Conservation (phyloP, 2,888 invertebrate genomes). For the Adela reaumurella region DNA sequence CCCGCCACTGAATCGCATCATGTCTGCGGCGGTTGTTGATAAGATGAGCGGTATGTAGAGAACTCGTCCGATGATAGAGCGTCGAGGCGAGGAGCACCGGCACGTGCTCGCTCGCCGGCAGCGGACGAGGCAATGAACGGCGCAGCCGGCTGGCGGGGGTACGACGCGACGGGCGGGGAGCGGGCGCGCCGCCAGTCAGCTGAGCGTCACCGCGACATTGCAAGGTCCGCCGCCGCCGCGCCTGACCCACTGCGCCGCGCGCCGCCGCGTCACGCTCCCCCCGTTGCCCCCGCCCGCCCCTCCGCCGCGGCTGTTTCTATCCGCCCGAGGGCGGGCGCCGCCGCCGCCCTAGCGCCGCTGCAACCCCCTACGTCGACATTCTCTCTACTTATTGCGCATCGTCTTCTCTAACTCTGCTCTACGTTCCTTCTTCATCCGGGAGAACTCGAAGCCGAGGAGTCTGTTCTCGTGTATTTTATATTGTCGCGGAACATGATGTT, state of each 20-base stretch:
- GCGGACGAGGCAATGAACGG: conserved; percentile 70
- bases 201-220: conserved; percentile 61
- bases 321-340: not conserved
- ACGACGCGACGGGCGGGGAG: conserved; percentile 18
- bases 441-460: too few species aligned
- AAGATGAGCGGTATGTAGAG: too few species aligned
- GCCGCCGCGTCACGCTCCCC: conserved; percentile 19
- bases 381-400: too few species aligned
- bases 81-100: conserved; percentile 2
- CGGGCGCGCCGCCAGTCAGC: conserved; percentile 43
- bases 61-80: conserved; percentile 10
- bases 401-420: too few species aligned
- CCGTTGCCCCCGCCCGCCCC: conserved; percentile 38
- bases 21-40: not conserved
- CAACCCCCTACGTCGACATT: too few species aligned
- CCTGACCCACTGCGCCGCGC: conserved; percentile 45
- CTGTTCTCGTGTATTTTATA: too few species aligned
- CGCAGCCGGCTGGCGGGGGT: conserved; percentile 43
- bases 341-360: too few species aligned
- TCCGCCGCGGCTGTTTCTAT: conserved; percentile 24
- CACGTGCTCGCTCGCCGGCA: conserved; percentile 44
- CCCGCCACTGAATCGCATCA: conserved; percentile 28
- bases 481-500: too few species aligned
- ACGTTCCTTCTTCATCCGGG: too few species aligned
- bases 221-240: conserved; percentile 41